These are phyloP conservation scores for Penaeus vannamei DNA, from an alignment of 1,140 invertebrate genomes.

Conservation along the genomic window DNA sequence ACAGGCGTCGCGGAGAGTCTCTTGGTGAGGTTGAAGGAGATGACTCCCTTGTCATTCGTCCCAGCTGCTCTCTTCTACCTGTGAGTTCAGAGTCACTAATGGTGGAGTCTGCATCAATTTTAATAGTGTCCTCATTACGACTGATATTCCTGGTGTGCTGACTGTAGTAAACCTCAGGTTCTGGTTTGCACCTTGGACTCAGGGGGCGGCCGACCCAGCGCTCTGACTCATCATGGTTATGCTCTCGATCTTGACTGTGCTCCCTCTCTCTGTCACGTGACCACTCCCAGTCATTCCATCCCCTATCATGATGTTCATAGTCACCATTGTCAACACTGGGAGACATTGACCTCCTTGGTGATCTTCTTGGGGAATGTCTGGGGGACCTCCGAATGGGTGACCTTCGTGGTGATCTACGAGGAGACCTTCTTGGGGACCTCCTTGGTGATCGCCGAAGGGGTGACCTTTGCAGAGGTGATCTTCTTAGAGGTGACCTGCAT, in stretches of 20 bases:
- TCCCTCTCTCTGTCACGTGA: conserved; percentile 1
- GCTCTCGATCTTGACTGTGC: neutral
- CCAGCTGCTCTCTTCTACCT: conserved; percentile 61
- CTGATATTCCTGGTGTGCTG: conserved; percentile 6
- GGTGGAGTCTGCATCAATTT: conserved; percentile 72
- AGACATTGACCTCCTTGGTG: conserved; percentile 24
- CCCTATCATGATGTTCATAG: conserved; percentile 23
- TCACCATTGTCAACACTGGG: conserved; percentile 23
- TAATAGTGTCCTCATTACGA: conserved; percentile 40
- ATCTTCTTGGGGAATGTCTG: conserved; percentile 7
- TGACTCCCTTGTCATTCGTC: conserved; percentile 29
- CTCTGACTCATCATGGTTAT: conserved; percentile 7
- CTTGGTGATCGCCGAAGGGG: conserved; percentile 39
- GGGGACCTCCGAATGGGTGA: conserved; percentile 39
- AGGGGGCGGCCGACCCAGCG: neutral
- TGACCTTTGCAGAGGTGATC: conserved; percentile 28
- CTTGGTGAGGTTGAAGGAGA: conserved; percentile 48
- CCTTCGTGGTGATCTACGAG: conserved; percentile 37
- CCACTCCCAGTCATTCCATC: conserved; percentile 46
- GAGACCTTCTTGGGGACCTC: conserved; percentile 31
- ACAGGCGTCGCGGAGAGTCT: conserved; percentile 70
- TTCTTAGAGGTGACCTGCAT: conserved; percentile 45
- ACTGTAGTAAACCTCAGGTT: neutral
- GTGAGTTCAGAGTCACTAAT: conserved; percentile 73
- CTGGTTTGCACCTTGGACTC: neutral